Evolutionary conservation across 2,113 vertebrate genomes (phyloP).

Genomic region (Actinemys pallida): DNA sequence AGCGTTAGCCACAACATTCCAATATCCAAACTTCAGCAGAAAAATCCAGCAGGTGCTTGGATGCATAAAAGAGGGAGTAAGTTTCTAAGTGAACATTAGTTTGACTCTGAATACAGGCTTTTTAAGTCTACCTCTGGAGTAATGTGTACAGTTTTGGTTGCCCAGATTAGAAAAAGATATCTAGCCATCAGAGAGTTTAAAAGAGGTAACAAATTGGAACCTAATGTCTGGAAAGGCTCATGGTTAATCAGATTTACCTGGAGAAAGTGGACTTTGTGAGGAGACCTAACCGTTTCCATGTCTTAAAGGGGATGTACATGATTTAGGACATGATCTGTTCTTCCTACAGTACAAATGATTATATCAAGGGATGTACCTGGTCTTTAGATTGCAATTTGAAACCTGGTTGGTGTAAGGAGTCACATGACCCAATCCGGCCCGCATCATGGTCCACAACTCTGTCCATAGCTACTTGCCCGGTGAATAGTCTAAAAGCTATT

Average conservation of each 20-base stretch:
- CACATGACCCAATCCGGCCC: constrained; percentile 6
- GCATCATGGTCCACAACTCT: not conserved
- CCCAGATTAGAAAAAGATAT: accelerated
- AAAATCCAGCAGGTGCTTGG: not conserved
- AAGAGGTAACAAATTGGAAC: not conserved
- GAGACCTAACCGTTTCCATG: not conserved
- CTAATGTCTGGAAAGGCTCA: not conserved
- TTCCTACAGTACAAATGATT: constrained; percentile 9
- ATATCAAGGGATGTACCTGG: not conserved
- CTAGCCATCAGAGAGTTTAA: not conserved
- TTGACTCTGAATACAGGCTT: not conserved
- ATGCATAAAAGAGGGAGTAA: not conserved
- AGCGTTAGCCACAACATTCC: not conserved
- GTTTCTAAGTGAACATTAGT: not conserved
- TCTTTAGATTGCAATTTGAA: constrained; percentile 49
- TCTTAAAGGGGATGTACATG: not conserved
- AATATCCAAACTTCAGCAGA: not conserved
- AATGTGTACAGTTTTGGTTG: not conserved
- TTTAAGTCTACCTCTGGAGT: not conserved
- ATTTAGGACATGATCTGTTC: not conserved
- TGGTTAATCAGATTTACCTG: not conserved
- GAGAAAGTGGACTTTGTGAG: not conserved
- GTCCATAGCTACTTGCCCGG: constrained; percentile 8
- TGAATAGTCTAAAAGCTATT: not conserved
- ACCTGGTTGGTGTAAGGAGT: constrained; percentile 41